Base-by-base conservation (phyloP, 2,888 invertebrate genomes). In the Netelia fuscicornis region DNA sequence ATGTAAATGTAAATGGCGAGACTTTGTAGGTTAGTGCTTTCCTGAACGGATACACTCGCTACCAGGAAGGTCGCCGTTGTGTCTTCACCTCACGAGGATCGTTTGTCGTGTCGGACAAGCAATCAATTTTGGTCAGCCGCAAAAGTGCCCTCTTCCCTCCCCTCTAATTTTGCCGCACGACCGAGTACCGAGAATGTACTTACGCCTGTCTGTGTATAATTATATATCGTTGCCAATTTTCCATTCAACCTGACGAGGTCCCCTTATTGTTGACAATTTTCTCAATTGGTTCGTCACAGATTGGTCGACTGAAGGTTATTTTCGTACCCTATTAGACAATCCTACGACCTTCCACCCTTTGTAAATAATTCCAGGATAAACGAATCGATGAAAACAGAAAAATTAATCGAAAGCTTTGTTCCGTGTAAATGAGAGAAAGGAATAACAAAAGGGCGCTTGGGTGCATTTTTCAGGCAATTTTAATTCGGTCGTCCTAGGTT, bases 91-190 rank as follows among this genome's bases (percentile, higher is more conserved):
- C 71, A 84, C 77, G 83, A 68, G 84, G 76, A 86, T 86, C 86
- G 86, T 86, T 86, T 84, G 86, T 87, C 84, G 83, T 72, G 78
- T 74, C 80, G 81, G 81, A 86, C 83, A 79, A 80, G 86, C 86
- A 80, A 87, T 87, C 84, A 87, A 87, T 87, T 87, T 86, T 71
- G 81, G 84, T 83, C 76, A 77, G 74, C 77, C 62, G 42, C 84
- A 72, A 58, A 58, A 78, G 58, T 44, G 54, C 23, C n/a, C 6
- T 42, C 25, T 64, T 48, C n/a, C 23, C 44, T 11, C 17, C 42
- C 30, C 48, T 60, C 5, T 48, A 5, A n/a, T 8, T 68, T 68
- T 56, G 8, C 37, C 68, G 20, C 37, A 42, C 70, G 11, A 17
- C 48, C 10, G 13, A 64, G 52, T 52, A 44, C 10, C 13, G 62